Percentiles rank a stretch among this genome's conserved stretches.
phyloP scores from a whole-genome alignment of 1,140 invertebrate genomes.

The Leptopilina clavipes region DNA sequence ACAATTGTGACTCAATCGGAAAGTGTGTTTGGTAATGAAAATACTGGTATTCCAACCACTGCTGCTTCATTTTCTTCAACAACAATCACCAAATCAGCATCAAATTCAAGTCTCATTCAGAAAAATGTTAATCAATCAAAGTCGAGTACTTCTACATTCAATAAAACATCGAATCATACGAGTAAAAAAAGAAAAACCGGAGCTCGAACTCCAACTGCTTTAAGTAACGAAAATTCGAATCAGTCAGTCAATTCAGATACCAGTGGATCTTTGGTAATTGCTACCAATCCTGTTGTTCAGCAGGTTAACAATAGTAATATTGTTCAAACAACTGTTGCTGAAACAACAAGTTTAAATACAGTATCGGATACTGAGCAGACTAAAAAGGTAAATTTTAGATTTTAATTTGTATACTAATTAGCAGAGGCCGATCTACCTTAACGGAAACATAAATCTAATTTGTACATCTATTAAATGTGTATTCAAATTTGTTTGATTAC shows the following conservation, averaged over 20 bases:
- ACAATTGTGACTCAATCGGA: constrained; percentile 72
- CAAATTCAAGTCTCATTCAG: constrained; percentile 53
- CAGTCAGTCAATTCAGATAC: constrained; percentile 68
- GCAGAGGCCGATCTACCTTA: too few species aligned
- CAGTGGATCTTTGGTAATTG: constrained; percentile 62
- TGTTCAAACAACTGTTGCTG: constrained; percentile 62
- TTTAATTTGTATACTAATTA: too few species aligned
- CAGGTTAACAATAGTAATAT: constrained; percentile 52
- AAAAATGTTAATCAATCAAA: constrained; percentile 59
- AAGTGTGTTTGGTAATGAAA: constrained; percentile 70
- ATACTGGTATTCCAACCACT: constrained; percentile 41
- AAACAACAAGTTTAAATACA: constrained; percentile 64
- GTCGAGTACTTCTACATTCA: constrained; percentile 53
- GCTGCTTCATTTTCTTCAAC: constrained; percentile 29
- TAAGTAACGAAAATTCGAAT: constrained; percentile 69
- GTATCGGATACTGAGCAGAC: constrained; percentile 63
- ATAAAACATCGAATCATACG: constrained; percentile 61
- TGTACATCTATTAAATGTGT: too few species aligned
- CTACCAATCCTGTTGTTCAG: constrained; percentile 54
- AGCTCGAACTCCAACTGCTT: constrained; percentile 66
- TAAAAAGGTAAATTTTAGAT: constrained; percentile 62
- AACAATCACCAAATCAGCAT: constrained; percentile 43
- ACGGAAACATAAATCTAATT: too few species aligned
- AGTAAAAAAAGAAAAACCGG: constrained; percentile 70
- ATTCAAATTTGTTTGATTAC: constrained; percentile 40